Conservation (phyloP, 2,113 vertebrate species). For the Tychaedon coryphoeus region DNA sequence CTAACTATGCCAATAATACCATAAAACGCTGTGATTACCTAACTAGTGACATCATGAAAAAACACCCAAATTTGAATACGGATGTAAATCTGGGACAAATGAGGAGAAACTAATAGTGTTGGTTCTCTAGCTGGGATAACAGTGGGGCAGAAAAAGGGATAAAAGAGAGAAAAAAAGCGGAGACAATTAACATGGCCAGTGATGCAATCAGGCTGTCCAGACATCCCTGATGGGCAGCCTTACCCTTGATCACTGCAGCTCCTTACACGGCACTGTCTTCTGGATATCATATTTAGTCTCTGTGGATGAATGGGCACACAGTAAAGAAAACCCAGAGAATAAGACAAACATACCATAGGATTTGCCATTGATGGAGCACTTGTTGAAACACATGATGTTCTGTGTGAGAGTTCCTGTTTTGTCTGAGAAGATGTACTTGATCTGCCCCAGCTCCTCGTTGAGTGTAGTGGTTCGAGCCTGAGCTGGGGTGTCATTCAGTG, state of each 20-base stretch:
- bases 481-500: conserved; percentile 81
- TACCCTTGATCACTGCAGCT: not conserved
- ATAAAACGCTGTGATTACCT: not conserved
- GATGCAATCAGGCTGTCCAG: not conserved
- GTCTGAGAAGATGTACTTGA: conserved; percentile 95
- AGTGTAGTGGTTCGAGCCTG: conserved; percentile 93
- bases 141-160: not conserved
- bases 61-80: not conserved
- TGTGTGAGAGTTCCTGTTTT: conserved; percentile 97
- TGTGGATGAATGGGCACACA: not conserved
- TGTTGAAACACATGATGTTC: conserved; percentile 96
- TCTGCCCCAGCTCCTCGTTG: conserved; percentile 94
- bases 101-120: not conserved
- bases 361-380: conserved; percentile 89
- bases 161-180: not conserved
- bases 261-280: not conserved
- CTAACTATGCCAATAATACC: not conserved
- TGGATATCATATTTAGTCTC: not conserved
- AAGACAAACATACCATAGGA: conserved; percentile 79
- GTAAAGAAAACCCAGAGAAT: not conserved
- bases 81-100: not conserved
- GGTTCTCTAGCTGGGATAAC: not conserved
- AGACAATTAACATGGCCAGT: not conserved
- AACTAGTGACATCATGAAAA: not conserved
- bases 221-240: not conserved